Evolutionary conservation across 64 coral and sea anemone genomes (phyloP).

Genomic region (Montipora foliosa): DNA sequence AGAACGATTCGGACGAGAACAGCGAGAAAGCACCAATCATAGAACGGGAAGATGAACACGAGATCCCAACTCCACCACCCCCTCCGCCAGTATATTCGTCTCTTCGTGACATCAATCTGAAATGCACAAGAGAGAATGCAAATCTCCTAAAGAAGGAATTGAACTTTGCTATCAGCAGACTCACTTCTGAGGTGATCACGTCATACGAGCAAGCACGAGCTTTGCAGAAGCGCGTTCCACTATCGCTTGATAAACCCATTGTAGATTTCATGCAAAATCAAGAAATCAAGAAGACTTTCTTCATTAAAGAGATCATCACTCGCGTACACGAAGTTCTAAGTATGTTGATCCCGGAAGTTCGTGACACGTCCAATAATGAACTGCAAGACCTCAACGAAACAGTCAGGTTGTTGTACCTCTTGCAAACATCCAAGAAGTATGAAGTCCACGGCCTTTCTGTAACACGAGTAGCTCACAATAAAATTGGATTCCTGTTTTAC

Average conservation of each 20-base stretch:
- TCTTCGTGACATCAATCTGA: too few relatives aligned
- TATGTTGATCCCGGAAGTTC: background rate
- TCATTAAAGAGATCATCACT: conserved; percentile 55
- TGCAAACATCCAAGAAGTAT: background rate
- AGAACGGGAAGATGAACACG: background rate
- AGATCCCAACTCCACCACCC: conserved; percentile 3
- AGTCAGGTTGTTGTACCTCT: background rate
- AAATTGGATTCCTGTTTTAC: background rate
- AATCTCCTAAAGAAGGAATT: conserved; percentile 9
- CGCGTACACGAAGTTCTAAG: background rate
- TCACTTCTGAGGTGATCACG: conserved; percentile 47
- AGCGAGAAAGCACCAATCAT: conserved; percentile 12
- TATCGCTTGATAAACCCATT: background rate
- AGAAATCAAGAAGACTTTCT: conserved; percentile 52
- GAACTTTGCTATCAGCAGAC: conserved; percentile 41
- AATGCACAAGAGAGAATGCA: background rate
- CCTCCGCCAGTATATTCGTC: background rate
- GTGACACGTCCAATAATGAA: background rate
- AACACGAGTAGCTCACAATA: background rate
- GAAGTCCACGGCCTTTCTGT: background rate
- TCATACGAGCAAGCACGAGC: conserved; percentile 61
- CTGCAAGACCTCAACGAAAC: conserved; percentile 16
- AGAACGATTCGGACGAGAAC: background rate
- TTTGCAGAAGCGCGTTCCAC: background rate
- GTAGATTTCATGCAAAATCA: conserved; percentile 49